A percentile compares a stretch with the other conserved stretches of the same genome.
phyloP scores from a whole-genome alignment of 2,797 vertebrate species.

The Sylvia borin region DNA sequence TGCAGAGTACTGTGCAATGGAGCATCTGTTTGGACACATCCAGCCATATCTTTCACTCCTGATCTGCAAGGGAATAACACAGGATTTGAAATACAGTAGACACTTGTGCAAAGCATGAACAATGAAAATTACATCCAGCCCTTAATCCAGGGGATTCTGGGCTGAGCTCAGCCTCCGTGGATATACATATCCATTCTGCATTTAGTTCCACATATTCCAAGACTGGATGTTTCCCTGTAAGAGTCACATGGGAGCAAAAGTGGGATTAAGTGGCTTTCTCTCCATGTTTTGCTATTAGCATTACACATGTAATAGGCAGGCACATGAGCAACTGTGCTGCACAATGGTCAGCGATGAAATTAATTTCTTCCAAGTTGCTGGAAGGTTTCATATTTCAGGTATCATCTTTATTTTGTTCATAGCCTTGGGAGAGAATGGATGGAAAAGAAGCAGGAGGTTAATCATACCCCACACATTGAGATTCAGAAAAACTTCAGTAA shows the following conservation, averaged over 20 bases:
- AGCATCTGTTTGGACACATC: conserved; percentile 47
- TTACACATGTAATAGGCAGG: conserved; percentile 21
- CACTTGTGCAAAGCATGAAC: conserved; percentile 46
- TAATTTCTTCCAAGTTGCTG: not conserved
- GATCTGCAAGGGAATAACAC: conserved; percentile 15
- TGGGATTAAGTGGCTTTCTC: conserved; percentile 48
- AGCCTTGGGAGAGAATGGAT: not conserved
- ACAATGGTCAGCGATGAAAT: not conserved
- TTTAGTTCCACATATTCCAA: conserved; percentile 37
- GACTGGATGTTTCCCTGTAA: not conserved
- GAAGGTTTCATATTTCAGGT: not conserved
- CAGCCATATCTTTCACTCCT: not conserved
- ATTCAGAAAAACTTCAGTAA: not conserved
- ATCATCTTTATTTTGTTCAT: not conserved
- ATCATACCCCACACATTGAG: not conserved
- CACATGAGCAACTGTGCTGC: conserved; percentile 24
- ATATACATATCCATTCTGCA: conserved; percentile 23
- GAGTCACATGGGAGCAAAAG: conserved; percentile 18
- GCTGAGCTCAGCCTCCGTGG: conserved; percentile 16
- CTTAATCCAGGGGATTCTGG: conserved; percentile 50
- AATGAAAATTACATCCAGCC: conserved; percentile 46
- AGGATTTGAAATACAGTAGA: conserved; percentile 55
- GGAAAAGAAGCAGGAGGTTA: not conserved
- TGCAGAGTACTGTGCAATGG: not conserved
- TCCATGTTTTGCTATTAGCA: conserved; percentile 25